Evolutionary conservation across 2,113 vertebrate species (phyloP).

Genomic region (Struthio camelus): DNA sequence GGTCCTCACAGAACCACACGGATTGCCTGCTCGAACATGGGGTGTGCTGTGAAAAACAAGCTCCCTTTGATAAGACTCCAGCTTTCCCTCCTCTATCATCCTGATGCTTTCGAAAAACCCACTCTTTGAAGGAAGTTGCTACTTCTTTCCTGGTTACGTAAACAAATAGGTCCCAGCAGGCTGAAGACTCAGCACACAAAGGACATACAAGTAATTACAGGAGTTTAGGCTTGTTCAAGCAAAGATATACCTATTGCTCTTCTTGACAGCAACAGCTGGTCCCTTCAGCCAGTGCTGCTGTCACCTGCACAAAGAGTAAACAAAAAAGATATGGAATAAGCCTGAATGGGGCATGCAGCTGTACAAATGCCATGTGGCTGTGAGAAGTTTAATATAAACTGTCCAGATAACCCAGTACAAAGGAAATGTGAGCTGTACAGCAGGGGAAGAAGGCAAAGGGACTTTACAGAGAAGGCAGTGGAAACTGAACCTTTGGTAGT

Average conservation of each 20-base stretch:
- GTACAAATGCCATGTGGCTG: neutral
- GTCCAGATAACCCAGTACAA: neutral
- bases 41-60: neutral
- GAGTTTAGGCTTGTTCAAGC: neutral
- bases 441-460: neutral
- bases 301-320: slow-evolving; percentile 8
- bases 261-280: neutral
- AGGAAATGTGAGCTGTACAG: neutral
- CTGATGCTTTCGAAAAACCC: neutral
- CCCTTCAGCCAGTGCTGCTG: fast-evolving
- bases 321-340: neutral
- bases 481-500: neutral
- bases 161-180: neutral
- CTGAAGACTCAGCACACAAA: neutral
- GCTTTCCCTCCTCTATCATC: fast-evolving
- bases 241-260: neutral
- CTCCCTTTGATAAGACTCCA: neutral
- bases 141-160: neutral
- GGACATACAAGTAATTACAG: neutral
- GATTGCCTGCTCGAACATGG: fast-evolving
- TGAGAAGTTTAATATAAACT: slow-evolving; percentile 6
- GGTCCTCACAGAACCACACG: neutral
- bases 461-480: neutral
- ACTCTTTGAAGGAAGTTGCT: neutral
- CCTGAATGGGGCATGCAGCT: neutral